Percentiles rank a stretch among this genome's conserved stretches.
These are phyloP conservation scores for Popillia japonica DNA, from an alignment of 1,140 invertebrate genomes.

Conservation along the genomic window DNA sequence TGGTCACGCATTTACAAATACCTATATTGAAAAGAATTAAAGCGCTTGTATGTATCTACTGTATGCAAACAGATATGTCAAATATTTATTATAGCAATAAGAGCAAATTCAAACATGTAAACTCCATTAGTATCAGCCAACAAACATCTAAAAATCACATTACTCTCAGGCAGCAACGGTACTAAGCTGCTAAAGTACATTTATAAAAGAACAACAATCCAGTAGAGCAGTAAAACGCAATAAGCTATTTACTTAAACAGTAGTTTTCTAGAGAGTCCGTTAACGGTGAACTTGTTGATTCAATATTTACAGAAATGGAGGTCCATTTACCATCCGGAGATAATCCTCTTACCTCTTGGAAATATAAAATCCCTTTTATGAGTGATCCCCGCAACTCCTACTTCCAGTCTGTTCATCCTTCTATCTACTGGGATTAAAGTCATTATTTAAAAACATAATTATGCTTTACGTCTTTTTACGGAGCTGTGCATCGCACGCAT, in stretches of 20 bases:
- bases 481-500: neutral
- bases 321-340: constrained; percentile 7
- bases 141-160: constrained; percentile 10
- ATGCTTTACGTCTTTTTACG: constrained; percentile 3
- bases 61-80: neutral
- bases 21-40: neutral
- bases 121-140: neutral
- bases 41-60: neutral
- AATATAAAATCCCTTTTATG: constrained; percentile 27
- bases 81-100: neutral
- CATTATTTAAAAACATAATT: constrained; percentile 24
- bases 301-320: constrained; percentile 21
- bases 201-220: neutral
- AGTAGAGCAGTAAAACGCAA: neutral
- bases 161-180: neutral
- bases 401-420: neutral
- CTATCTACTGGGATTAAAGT: neutral
- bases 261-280: constrained; percentile 3
- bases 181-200: neutral
- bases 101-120: neutral
- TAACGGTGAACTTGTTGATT: constrained; percentile 17
- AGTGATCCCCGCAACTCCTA: constrained; percentile 12
- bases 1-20: neutral
- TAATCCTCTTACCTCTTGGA: constrained; percentile 21
- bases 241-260: constrained; percentile 23